Conservation (phyloP, 2,888 invertebrate genomes). For the Zygothrica quintamaculata region DNA sequence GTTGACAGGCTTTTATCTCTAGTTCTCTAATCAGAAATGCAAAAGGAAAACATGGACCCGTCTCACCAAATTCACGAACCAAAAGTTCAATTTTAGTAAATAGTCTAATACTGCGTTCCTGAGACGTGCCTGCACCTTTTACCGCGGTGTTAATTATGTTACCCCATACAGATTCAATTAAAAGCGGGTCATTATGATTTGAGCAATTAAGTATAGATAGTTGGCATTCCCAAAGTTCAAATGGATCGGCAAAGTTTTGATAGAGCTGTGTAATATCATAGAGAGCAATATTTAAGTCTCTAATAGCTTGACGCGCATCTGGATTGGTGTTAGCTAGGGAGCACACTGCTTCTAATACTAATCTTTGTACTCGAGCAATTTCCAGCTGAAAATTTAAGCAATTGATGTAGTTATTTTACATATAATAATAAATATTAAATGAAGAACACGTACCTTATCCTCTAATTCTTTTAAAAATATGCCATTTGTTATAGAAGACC, state of each 20-base stretch:
- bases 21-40: slow-evolving; percentile 92
- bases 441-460: slow-evolving; percentile 88
- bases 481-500: slow-evolving; percentile 89
- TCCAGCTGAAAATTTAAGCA: slow-evolving; percentile 86
- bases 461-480: slow-evolving; percentile 94
- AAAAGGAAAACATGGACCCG: slow-evolving; percentile 95
- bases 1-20: slow-evolving; percentile 90
- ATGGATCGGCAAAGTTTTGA: slow-evolving; percentile 95
- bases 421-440: background rate
- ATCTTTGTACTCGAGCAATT: slow-evolving; percentile 93
- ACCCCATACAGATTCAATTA: slow-evolving; percentile 96
- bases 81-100: slow-evolving; percentile 91
- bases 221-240: slow-evolving; percentile 96
- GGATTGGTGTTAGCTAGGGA: slow-evolving; percentile 84
- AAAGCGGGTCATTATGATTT: slow-evolving; percentile 93
- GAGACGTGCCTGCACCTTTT: slow-evolving; percentile 84
- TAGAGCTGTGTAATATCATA: slow-evolving; percentile 96
- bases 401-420: too few species aligned
- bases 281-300: slow-evolving; percentile 91
- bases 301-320: slow-evolving; percentile 87
- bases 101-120: slow-evolving; percentile 88
- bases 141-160: slow-evolving; percentile 87
- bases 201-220: slow-evolving; percentile 97
- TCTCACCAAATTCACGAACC: slow-evolving; percentile 91
- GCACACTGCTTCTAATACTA: slow-evolving; percentile 88